phyloP scores from a whole-genome alignment of 2,797 vertebrate genomes.

The Lateolabrax maculatus region DNA sequence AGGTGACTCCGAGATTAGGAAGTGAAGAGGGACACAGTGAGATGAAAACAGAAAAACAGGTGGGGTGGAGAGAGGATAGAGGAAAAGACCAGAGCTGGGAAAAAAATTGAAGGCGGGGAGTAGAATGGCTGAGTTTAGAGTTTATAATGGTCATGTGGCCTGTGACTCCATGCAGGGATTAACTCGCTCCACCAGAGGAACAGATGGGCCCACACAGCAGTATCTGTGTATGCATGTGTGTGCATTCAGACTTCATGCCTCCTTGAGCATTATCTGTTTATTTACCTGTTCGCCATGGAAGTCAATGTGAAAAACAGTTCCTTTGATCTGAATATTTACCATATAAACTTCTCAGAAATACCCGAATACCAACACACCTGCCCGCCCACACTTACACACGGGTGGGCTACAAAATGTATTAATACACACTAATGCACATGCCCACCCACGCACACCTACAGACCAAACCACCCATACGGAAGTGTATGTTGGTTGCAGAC shows the following conservation, averaged over 20 bases:
- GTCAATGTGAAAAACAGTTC: conserved; percentile 31
- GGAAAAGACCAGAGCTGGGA: conserved; percentile 45
- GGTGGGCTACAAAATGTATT: neutral
- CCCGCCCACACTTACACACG: neutral
- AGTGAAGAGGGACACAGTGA: conserved; percentile 32
- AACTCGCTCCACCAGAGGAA: conserved; percentile 83
- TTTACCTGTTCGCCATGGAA: conserved; percentile 57
- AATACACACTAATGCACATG: conserved; percentile 21
- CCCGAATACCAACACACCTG: conserved; percentile 4
- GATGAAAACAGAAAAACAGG: conserved; percentile 56
- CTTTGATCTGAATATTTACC: conserved; percentile 46
- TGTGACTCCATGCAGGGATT: conserved; percentile 83
- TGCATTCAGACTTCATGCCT: conserved; percentile 73
- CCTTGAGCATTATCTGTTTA: conserved; percentile 66
- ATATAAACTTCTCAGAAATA: conserved; percentile 16
- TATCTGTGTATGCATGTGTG: conserved; percentile 74
- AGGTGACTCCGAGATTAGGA: conserved; percentile 52
- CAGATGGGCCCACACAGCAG: conserved; percentile 85
- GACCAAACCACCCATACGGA: conserved; percentile 56
- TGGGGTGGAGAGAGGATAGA: conserved; percentile 45
- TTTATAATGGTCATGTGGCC: conserved; percentile 70
- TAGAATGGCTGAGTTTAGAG: conserved; percentile 70
- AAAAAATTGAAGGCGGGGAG: conserved; percentile 33
- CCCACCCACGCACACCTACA: conserved; percentile 37
- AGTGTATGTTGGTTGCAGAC: conserved; percentile 46